Evolutionary conservation across 1,140 invertebrate species (phyloP), one percentile per base, ranked within the genome.

Genomic region (Pararge aegeria): DNA sequence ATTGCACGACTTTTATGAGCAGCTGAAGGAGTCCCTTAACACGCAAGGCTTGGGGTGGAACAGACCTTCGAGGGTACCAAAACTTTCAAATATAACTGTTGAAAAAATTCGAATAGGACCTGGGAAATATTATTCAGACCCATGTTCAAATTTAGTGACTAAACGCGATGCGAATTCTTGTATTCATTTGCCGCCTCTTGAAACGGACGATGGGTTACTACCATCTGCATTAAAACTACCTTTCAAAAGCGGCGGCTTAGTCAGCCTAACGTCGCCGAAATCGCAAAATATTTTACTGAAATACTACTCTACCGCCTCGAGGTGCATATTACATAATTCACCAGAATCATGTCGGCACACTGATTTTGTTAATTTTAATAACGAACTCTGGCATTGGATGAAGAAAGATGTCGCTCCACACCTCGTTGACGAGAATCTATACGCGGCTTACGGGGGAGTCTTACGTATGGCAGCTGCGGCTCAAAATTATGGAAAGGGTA

Each of bases 21-120:
- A 91, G 30, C 40, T 93, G 5, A 93, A 93, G 66, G 68, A 71
- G 40, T 90, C 87, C 57, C 75, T 93, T 30, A 86, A 90, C 12
- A 93, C 91, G 0, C 91, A 92, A 74, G 93, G 93, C 0, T 70
- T 86, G 20, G 92, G 92, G 5, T 93, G 93, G 93, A 81, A 74
- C 49, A 87, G 74, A 57, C 85, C 92, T 0, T 68, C 55, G 5
- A 73, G 61, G 18, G 16, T 76, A 10, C 78, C 74, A 4, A 52
- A 70, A 49, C 74, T 70, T 73, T 62, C 69, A 12, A 87, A 87
- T 61, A 61, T 89, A 12, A 82, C 77, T 2, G 77, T 87, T 13
- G 70, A 70, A 12, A 78, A 76, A 50, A 75, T 89, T 48, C 58
- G 75, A 1, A 67, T 90, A 66, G 73, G 80, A 20, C 40, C 74